Conservation (phyloP, 2,113 vertebrate genomes). For the Hylia prasina region DNA sequence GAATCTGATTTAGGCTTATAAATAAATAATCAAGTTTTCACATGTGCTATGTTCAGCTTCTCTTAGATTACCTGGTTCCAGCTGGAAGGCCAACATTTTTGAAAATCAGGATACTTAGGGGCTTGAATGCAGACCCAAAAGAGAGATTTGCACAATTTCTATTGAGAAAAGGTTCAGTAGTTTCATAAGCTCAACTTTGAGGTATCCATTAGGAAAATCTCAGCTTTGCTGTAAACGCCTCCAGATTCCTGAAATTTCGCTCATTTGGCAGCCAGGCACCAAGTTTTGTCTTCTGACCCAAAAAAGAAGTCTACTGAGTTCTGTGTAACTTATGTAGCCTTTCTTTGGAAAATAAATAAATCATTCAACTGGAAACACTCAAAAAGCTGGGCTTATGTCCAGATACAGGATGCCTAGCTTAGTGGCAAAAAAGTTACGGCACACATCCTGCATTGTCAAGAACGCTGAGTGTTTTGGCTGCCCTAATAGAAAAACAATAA, state of each 20-base stretch:
- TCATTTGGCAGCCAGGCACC: slow-evolving; percentile 42
- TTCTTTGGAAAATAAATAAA: slow-evolving; percentile 64
- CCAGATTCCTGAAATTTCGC: slow-evolving; percentile 39
- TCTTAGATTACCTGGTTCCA: background rate
- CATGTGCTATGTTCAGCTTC: background rate
- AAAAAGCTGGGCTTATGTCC: slow-evolving; percentile 42
- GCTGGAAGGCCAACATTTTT: background rate
- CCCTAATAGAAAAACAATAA: slow-evolving; percentile 66
- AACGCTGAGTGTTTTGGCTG: slow-evolving; percentile 60
- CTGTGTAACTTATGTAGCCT: slow-evolving; percentile 30
- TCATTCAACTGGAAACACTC: slow-evolving; percentile 55
- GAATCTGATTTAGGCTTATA: background rate
- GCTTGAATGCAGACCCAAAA: background rate
- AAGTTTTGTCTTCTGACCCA: background rate
- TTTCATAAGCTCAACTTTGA: background rate
- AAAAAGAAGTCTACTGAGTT: slow-evolving; percentile 1
- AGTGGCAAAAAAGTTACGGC: slow-evolving; percentile 48
- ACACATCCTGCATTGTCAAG: slow-evolving; percentile 55
- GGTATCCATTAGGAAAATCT: slow-evolving; percentile 36
- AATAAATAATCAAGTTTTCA: background rate
- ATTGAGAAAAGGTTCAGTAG: background rate
- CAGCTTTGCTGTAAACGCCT: slow-evolving; percentile 13
- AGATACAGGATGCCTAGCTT: slow-evolving; percentile 48
- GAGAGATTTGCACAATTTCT: background rate
- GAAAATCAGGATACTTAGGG: background rate